Conservation (phyloP, 2,113 vertebrate species). For the Macquaria ambigua region DNA sequence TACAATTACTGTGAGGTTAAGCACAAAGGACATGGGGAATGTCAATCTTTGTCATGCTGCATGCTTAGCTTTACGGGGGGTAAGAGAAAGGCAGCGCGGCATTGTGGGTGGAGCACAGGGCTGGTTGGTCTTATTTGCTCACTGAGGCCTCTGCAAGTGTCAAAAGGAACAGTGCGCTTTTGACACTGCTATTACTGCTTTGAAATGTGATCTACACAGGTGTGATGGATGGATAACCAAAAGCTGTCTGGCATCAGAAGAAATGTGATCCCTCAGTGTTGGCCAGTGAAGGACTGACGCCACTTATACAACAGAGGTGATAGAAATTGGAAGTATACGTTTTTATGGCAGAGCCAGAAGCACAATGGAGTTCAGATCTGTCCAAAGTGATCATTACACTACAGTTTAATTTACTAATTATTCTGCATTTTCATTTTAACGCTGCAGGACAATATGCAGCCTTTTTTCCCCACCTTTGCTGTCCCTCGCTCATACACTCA, state of each 20-base stretch:
- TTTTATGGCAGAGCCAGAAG: background rate
- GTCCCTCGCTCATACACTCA: background rate
- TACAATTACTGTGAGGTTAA: conserved; percentile 3
- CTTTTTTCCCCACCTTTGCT: background rate
- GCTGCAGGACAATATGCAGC: background rate
- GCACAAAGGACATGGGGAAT: background rate
- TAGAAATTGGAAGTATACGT: background rate
- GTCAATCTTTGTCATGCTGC: background rate
- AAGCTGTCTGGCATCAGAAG: background rate
- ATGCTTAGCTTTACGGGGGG: background rate
- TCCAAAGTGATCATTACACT: background rate
- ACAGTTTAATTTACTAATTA: background rate
- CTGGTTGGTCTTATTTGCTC: background rate
- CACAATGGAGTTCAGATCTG: background rate
- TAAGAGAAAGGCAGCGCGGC: background rate
- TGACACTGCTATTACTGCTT: conserved; percentile 27
- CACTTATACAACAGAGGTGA: background rate
- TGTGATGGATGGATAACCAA: conserved; percentile 22
- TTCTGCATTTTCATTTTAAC: background rate
- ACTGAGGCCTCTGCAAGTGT: background rate
- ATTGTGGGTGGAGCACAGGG: background rate
- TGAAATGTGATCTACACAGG: conserved; percentile 1
- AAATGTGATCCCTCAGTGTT: background rate
- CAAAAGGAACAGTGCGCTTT: background rate
- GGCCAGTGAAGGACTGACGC: background rate